Conservation (phyloP, 2,113 vertebrate species). For the Scomber scombrus region DNA sequence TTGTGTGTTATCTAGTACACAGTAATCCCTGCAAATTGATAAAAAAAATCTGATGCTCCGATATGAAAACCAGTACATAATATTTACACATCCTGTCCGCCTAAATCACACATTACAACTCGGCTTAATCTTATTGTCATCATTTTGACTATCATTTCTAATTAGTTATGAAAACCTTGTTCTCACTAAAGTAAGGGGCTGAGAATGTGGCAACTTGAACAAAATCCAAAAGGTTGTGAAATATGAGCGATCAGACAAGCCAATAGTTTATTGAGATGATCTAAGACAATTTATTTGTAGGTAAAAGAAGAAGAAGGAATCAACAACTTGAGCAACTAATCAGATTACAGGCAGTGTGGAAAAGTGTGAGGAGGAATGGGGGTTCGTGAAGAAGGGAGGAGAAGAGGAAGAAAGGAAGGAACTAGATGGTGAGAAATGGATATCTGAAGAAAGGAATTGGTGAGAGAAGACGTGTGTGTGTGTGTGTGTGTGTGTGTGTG, state of each 20-base stretch:
- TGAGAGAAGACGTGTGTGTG: neutral
- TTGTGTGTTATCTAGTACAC: slow-evolving; percentile 54
- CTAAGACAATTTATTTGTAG: neutral
- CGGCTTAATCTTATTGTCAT: too few species aligned
- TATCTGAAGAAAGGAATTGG: slow-evolving; percentile 8
- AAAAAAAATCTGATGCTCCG: slow-evolving; percentile 33
- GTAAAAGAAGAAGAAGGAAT: neutral
- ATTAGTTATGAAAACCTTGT: too few species aligned
- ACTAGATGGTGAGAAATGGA: slow-evolving; percentile 59
- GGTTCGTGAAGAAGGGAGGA: neutral
- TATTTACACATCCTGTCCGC: neutral
- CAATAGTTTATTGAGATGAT: neutral
- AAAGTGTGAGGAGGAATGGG: slow-evolving; percentile 5
- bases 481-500: slow-evolving; percentile 16
- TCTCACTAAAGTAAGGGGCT: too few species aligned
- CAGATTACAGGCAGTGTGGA: slow-evolving; percentile 22
- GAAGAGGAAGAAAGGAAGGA: slow-evolving; percentile 33
- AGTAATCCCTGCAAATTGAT: slow-evolving; percentile 49
- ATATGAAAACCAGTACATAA: neutral
- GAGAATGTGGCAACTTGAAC: too few species aligned
- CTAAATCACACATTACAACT: neutral
- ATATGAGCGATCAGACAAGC: neutral
- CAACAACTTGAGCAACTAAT: slow-evolving; percentile 10
- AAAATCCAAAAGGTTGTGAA: too few species aligned
- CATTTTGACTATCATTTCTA: too few species aligned